These are phyloP conservation scores for Petrophora chlorosata DNA, from an alignment of 2,888 invertebrate species.

Conservation along the genomic window DNA sequence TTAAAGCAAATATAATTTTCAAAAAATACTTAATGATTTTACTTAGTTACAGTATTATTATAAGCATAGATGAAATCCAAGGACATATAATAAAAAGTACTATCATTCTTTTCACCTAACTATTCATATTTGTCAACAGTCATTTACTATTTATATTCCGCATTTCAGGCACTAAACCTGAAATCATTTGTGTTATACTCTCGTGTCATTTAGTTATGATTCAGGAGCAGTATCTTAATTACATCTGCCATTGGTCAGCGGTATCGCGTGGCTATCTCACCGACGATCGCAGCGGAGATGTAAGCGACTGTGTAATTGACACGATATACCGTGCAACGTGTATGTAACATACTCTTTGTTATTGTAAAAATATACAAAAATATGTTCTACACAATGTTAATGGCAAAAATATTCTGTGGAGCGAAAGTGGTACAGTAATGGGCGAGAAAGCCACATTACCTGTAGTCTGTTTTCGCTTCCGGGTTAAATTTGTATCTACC, in stretches of 20 bases:
- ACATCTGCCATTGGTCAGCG: constrained; percentile 58
- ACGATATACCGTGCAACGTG: constrained; percentile 24
- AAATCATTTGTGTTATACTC: background rate
- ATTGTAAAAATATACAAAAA: constrained; percentile 22
- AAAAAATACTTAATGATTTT: no score
- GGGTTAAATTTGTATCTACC: no score
- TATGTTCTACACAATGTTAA: background rate
- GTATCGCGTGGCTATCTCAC: constrained; percentile 53
- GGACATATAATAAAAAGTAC: no score
- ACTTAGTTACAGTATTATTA: no score
- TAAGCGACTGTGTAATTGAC: constrained; percentile 70
- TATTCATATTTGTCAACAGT: no score
- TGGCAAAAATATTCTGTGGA: background rate
- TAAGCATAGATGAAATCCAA: no score
- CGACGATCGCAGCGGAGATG: constrained; percentile 45
- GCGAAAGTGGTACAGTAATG: no score
- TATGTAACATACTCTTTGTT: constrained; percentile 18
- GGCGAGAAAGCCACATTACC: no score
- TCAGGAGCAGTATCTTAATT: constrained; percentile 53
- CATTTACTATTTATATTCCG: no score
- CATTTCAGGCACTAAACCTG: background rate
- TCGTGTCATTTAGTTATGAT: constrained; percentile 3
- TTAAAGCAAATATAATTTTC: no score
- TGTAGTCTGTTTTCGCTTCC: no score
- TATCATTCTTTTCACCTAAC: no score